A percentile compares a stretch with the other conserved stretches of the same genome.
phyloP scores from a whole-genome alignment of 2,888 invertebrate genomes.

The Eilema griseolum region DNA sequence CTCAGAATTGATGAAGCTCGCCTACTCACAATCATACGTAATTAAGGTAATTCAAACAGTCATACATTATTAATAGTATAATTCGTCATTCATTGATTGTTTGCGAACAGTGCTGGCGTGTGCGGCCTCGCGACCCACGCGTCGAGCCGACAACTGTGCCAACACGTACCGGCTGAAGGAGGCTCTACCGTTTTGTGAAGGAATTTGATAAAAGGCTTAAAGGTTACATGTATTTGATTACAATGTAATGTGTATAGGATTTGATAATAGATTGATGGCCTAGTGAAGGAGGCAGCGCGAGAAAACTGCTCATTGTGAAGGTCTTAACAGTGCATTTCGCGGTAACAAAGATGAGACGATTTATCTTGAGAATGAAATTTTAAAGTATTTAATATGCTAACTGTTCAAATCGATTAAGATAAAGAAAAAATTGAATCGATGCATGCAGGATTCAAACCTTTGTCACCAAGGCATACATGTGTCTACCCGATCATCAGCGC shows the following conservation, averaged over 20 bases:
- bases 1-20: not conserved
- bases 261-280: not conserved
- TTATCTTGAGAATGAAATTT: too few species aligned
- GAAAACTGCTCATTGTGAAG: not conserved
- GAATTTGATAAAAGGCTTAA: constrained; percentile 12
- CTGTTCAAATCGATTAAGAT: too few species aligned
- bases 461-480: too few species aligned
- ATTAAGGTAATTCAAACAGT: constrained; percentile 22
- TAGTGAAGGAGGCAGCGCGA: not conserved
- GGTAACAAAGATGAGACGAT: not conserved
- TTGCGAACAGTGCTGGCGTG: constrained; percentile 63
- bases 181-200: constrained; percentile 14
- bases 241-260: constrained; percentile 1
- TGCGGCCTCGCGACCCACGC: constrained; percentile 73
- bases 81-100: constrained; percentile 79
- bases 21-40: constrained; percentile 3
- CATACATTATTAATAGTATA: constrained; percentile 52
- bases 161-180: constrained; percentile 34
- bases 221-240: constrained; percentile 7
- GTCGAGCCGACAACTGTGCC: constrained; percentile 58
- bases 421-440: too few species aligned
- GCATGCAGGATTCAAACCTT: too few species aligned
- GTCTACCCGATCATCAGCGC: too few species aligned
- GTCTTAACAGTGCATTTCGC: not conserved
- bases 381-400: too few species aligned